phyloP scores from a whole-genome alignment of 1,140 invertebrate species.

The Drosophila paulistorum region DNA sequence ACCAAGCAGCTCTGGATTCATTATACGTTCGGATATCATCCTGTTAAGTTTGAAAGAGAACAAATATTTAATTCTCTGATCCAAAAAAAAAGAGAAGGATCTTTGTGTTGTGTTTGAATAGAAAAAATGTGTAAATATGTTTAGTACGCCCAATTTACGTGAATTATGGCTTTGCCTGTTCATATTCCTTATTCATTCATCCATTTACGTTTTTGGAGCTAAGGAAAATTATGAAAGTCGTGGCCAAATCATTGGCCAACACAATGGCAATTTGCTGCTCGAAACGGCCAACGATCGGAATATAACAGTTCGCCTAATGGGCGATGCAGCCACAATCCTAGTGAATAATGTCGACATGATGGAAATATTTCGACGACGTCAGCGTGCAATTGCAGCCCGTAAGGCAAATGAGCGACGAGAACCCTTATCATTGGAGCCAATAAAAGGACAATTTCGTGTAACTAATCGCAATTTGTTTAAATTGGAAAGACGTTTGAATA shows the following conservation, averaged over 20 bases:
- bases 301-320: constrained; percentile 65
- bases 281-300: constrained; percentile 55
- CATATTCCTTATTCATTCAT: not conserved
- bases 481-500: constrained; percentile 29
- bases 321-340: constrained; percentile 52
- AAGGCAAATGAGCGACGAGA: constrained; percentile 26
- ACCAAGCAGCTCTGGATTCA: not conserved
- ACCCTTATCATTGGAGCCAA: constrained; percentile 36
- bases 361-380: constrained; percentile 33
- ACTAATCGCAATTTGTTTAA: constrained; percentile 40
- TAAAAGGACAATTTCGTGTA: constrained; percentile 45
- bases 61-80: not conserved
- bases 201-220: not conserved
- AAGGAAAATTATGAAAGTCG: constrained; percentile 4
- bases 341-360: constrained; percentile 63
- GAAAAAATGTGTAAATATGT: constrained; percentile 47
- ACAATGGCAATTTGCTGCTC: constrained; percentile 51
- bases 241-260: constrained; percentile 2
- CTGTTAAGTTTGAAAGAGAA: not conserved
- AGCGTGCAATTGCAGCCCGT: constrained; percentile 15
- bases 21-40: constrained; percentile 21
- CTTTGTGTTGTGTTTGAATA: not conserved
- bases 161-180: constrained; percentile 1
- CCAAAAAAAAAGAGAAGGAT: too few relatives aligned
- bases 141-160: not conserved